These are phyloP conservation scores for Brenthis ino DNA, from an alignment of 2,888 invertebrate genomes.

Conservation along the genomic window DNA sequence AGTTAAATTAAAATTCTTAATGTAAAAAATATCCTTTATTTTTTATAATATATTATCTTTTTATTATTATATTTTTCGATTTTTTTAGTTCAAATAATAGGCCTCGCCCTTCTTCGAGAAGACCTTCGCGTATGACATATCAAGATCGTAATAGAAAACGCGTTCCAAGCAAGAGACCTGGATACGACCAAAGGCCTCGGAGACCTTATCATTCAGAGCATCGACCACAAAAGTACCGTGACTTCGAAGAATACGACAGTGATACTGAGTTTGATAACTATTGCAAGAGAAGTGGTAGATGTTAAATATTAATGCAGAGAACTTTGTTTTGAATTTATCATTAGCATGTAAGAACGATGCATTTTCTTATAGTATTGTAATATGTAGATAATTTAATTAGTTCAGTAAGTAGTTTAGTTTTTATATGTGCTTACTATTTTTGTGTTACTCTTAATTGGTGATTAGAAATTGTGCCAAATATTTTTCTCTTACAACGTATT, in stretches of 20 bases:
- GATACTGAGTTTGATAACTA: slow-evolving; percentile 51
- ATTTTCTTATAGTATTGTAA: slow-evolving; percentile 34
- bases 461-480: slow-evolving; percentile 16
- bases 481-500: neutral
- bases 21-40: neutral
- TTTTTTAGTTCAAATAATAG: slow-evolving; percentile 58
- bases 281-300: slow-evolving; percentile 64
- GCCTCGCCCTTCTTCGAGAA: slow-evolving; percentile 44
- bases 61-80: slow-evolving; percentile 1
- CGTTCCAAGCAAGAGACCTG: slow-evolving; percentile 55
- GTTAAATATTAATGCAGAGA: slow-evolving; percentile 40
- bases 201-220: slow-evolving; percentile 41
- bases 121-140: slow-evolving; percentile 61
- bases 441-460: neutral
- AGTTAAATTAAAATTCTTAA: no score
- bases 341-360: slow-evolving; percentile 19
- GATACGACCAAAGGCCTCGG: slow-evolving; percentile 39
- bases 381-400: slow-evolving; percentile 11
- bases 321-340: neutral
- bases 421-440: neutral
- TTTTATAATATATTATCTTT: neutral
- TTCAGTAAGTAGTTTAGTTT: neutral
- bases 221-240: slow-evolving; percentile 50
- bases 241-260: slow-evolving; percentile 57
- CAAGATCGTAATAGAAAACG: slow-evolving; percentile 64